Percentiles rank a stretch among this genome's conserved stretches.
These are phyloP conservation scores for Ridgeia piscesae DNA, from an alignment of 1,140 invertebrate genomes.

Conservation along the genomic window DNA sequence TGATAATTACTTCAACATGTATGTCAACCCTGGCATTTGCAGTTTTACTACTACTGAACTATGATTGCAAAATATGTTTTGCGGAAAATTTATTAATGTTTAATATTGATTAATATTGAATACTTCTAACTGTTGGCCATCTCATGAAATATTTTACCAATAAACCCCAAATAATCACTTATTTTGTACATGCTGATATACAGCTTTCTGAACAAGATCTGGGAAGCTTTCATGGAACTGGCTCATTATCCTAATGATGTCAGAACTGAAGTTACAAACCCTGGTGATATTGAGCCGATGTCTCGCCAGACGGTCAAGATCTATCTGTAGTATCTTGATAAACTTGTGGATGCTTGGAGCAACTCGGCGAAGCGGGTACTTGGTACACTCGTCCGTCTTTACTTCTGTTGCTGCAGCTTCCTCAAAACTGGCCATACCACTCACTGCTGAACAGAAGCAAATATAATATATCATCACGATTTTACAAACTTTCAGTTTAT, in stretches of 20 bases:
- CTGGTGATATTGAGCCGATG: constrained; percentile 9
- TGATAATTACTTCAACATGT: too few relatives aligned
- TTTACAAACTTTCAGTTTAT: too few relatives aligned
- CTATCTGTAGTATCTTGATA: constrained; percentile 14
- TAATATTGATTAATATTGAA: too few relatives aligned
- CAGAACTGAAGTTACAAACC: not conserved
- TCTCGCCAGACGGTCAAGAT: constrained; percentile 1
- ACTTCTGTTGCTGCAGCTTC: not conserved
- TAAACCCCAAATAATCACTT: not conserved
- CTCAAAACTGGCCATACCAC: constrained; percentile 3
- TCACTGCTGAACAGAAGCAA: not conserved
- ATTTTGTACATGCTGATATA: too few relatives aligned
- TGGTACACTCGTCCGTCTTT: not conserved
- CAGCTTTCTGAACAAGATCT: too few relatives aligned
- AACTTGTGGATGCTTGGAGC: constrained; percentile 6
- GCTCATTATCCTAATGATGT: not conserved
- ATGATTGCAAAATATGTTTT: too few relatives aligned
- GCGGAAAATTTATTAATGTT: too few relatives aligned
- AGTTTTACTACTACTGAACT: too few relatives aligned
- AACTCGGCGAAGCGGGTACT: not conserved
- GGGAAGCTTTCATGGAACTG: not conserved
- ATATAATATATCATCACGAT: not conserved
- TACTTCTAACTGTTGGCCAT: too few relatives aligned
- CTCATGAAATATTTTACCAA: not conserved
- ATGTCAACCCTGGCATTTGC: too few relatives aligned